A percentile compares a stretch with the other conserved stretches of the same genome.
Conservation (phyloP, 2,888 invertebrate genomes). For the Zygaena filipendulae region DNA sequence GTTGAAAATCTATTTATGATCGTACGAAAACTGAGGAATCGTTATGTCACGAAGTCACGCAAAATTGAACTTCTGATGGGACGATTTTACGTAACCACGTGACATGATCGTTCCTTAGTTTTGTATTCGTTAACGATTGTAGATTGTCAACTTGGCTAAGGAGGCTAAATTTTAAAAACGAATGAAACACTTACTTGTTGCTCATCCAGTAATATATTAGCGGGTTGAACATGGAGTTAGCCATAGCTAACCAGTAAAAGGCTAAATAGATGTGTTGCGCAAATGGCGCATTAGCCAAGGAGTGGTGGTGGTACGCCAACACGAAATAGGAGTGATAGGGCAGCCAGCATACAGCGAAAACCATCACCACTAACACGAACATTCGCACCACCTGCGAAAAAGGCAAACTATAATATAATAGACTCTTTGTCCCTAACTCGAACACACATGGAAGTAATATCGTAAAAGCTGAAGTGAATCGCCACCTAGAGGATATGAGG, state of each 20-base stretch:
- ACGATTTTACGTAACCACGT: too few relatives aligned
- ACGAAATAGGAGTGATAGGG: constrained; percentile 90
- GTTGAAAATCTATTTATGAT: too few relatives aligned
- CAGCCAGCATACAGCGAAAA: constrained; percentile 89
- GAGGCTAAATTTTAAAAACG: background rate
- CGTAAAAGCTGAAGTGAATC: too few relatives aligned
- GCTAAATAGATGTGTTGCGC: constrained; percentile 86
- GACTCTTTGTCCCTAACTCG: too few relatives aligned
- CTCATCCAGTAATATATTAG: constrained; percentile 95
- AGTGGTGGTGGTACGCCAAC: constrained; percentile 70
- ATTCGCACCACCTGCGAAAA: constrained; percentile 85
- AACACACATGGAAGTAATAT: too few relatives aligned
- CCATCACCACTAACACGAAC: constrained; percentile 86
- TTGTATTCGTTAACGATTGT: background rate
- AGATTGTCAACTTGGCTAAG: too few relatives aligned
- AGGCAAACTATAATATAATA: too few relatives aligned
- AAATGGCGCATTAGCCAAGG: constrained; percentile 75
- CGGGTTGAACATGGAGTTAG: constrained; percentile 92
- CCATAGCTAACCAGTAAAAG: constrained; percentile 93
- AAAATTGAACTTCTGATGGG: too few relatives aligned
- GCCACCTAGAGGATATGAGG: too few relatives aligned
- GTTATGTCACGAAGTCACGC: too few relatives aligned
- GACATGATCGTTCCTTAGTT: too few relatives aligned
- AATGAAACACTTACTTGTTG: constrained; percentile 69
- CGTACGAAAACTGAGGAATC: too few relatives aligned